Evolutionary conservation across 1,140 invertebrate genomes (phyloP).

Genomic region (Drosophila aff.): DNA sequence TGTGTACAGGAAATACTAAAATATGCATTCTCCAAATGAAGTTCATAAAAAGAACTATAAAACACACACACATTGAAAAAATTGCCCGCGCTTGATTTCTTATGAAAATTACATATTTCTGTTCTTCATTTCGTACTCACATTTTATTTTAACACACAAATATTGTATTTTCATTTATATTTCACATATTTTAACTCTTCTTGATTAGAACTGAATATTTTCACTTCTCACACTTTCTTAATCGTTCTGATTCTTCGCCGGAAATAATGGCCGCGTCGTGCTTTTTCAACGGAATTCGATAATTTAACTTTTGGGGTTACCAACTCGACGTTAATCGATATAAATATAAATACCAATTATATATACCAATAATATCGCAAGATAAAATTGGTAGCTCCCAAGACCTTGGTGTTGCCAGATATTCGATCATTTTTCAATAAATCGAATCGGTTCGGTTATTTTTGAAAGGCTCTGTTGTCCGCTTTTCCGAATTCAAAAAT

Average conservation of each 20-base stretch:
- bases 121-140: not conserved
- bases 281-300: too few relatives aligned
- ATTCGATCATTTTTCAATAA: too few relatives aligned
- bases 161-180: not conserved
- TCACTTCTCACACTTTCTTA: not conserved
- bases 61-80: not conserved
- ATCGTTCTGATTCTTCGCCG: not conserved
- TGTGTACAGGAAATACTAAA: not conserved
- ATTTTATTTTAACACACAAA: not conserved
- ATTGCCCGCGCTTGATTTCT: fast-evolving
- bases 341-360: too few relatives aligned
- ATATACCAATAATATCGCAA: too few relatives aligned
- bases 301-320: too few relatives aligned
- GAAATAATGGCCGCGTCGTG: too few relatives aligned
- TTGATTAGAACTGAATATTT: not conserved
- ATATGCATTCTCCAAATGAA: not conserved
- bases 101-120: not conserved
- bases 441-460: too few relatives aligned
- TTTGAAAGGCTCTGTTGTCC: too few relatives aligned
- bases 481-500: too few relatives aligned
- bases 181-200: not conserved
- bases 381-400: too few relatives aligned
- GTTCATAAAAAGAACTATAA: not conserved
- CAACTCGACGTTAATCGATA: too few relatives aligned
- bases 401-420: too few relatives aligned